Conservation (phyloP, 2,113 vertebrate species). For the Pantherophis guttatus region DNA sequence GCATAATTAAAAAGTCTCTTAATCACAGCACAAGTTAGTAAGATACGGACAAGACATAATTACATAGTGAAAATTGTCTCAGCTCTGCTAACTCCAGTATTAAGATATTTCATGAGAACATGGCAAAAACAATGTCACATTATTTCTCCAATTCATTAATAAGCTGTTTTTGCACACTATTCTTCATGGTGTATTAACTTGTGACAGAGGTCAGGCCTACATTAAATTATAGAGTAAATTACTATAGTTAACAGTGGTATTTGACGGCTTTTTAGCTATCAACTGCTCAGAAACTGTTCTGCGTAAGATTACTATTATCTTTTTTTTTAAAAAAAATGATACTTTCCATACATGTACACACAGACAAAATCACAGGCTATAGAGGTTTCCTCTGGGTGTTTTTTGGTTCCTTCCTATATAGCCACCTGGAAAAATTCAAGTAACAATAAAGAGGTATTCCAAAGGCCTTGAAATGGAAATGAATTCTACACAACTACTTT, state of each 20-base stretch:
- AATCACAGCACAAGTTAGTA: conserved; percentile 63
- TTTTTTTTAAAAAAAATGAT: background rate
- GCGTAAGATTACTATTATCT: conserved; percentile 21
- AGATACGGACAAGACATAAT: conserved; percentile 68
- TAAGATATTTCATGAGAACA: conserved; percentile 79
- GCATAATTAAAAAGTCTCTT: conserved; percentile 69
- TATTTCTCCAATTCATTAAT: conserved; percentile 79
- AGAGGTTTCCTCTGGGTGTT: conserved; percentile 10
- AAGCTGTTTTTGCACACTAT: conserved; percentile 77
- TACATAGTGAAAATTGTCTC: conserved; percentile 64
- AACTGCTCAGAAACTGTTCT: conserved; percentile 56
- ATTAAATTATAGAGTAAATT: conserved; percentile 86
- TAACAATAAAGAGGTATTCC: background rate
- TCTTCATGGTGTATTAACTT: conserved; percentile 87
- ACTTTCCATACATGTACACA: background rate
- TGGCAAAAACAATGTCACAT: conserved; percentile 79
- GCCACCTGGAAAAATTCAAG: background rate
- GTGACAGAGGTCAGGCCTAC: conserved; percentile 80
- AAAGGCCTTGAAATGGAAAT: background rate
- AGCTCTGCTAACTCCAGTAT: conserved; percentile 72
- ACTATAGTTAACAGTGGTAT: conserved; percentile 71
- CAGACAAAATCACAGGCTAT: background rate
- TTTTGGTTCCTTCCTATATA: background rate
- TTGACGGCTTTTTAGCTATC: conserved; percentile 77
- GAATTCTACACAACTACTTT: background rate